Base-by-base conservation (phyloP, 2,113 vertebrate genomes). In the Mesembrinibis cayennensis region DNA sequence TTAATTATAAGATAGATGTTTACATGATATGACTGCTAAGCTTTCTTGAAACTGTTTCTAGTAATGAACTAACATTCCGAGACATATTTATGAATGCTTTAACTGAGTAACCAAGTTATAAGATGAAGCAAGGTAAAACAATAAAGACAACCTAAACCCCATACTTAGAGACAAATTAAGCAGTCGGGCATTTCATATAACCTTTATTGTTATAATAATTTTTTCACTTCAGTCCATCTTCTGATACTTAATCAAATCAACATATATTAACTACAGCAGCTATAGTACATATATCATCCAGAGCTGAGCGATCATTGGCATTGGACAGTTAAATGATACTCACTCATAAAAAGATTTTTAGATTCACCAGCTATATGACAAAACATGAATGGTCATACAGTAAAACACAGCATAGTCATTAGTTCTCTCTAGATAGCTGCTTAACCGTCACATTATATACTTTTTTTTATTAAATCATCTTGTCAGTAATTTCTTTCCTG, bases 1-100 rank as follows among this genome's bases (percentile, higher is more conserved):
- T 95, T 97, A 96, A 97, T 97, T 96, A 83, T 73, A 81, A 84
- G 91, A 92, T 70, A 92, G 81, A 96, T 93, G 65, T 53, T 95
- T 95, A 47, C 85, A 78, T 78, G 87, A 96, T 93, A 58, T 76
- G 58, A 96, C 93, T 94, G 85, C 87, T 90, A 95, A 97, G 59
- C 67, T 79, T 93, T 66, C 71, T 95, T 95, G 88, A 96, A 95
- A 96, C 62, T 45, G 21, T 90, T 96, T 96, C 77, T 93, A 44
- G 88, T 87, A 96, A 77, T 92, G 29, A 95, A 77, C 55, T 91
- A 82, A 90, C 49, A 92, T 89, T 76, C 79, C 0, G 4, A 95
- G 95, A 95, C 7, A 34, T 82, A 93, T 63, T 90, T 97, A 93
- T 94, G 45, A 66, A 58, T 81, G 45, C 32, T 91, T 93, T 82